Percentiles rank a stretch among this genome's conserved stretches.
Evolutionary conservation across 1,140 invertebrate species (phyloP).

Genomic region (Caerostris extrusa): DNA sequence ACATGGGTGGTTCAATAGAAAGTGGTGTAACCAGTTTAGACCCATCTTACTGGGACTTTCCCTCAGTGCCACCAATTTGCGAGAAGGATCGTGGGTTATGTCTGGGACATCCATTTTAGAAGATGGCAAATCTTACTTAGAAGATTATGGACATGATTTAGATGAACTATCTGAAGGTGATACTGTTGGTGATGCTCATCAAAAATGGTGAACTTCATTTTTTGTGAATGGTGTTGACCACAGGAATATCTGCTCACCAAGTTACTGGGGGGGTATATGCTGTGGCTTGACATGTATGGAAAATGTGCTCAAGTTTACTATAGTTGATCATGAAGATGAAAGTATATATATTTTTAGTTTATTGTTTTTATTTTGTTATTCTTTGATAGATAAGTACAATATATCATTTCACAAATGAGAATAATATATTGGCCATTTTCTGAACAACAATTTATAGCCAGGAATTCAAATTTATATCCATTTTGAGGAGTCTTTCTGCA

Average conservation of each 20-base stretch:
- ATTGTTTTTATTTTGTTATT: background rate
- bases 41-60: slow-evolving; percentile 88
- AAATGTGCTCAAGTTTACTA: slow-evolving; percentile 93
- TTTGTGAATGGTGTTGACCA: slow-evolving; percentile 94
- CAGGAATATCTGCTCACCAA: slow-evolving; percentile 90
- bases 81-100: slow-evolving; percentile 94
- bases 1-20: slow-evolving; percentile 95
- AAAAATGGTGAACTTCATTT: slow-evolving; percentile 91
- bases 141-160: slow-evolving; percentile 91
- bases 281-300: slow-evolving; percentile 94
- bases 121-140: slow-evolving; percentile 89
- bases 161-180: slow-evolving; percentile 92
- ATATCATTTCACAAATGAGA: too few species aligned
- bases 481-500: background rate
- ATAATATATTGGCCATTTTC: background rate
- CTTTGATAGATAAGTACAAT: background rate
- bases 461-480: background rate
- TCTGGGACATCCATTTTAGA: slow-evolving; percentile 91
- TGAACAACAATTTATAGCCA: background rate
- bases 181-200: slow-evolving; percentile 91
- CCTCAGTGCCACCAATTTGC: slow-evolving; percentile 92
- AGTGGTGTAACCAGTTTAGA: slow-evolving; percentile 94
- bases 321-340: slow-evolving; percentile 80
- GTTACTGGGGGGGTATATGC: slow-evolving; percentile 90
- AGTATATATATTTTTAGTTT: slow-evolving; percentile 64